Base-by-base conservation (phyloP, 2,113 vertebrate species). In the Grallaria varia region DNA sequence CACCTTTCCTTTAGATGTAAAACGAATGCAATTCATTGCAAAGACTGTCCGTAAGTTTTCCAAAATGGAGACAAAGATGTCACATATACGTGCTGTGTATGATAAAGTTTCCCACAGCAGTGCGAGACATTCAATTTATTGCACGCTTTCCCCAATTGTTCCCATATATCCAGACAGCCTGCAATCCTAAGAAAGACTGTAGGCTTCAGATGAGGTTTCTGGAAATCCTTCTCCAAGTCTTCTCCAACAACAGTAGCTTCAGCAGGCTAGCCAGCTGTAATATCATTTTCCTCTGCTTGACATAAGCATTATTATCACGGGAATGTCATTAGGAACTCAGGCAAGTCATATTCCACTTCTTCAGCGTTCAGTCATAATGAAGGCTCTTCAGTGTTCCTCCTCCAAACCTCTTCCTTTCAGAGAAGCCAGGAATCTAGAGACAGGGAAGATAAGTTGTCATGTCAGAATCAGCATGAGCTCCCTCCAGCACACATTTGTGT, bases 371-470 rank as follows among this genome's bases (percentile, higher is more conserved):
- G 53, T 99, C 99, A 84, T 99, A 99, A 97, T 99, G 99, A 93
- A 99, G 97, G 95, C 89, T 99, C 97, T 99, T 99, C 88, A 99
- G 96, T 9, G 98, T 97, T 79, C 97, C 98, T 93, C 97, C 97
- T 82, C 97, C 97, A 98, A 99, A 99, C 45, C 99, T 98, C 85
- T 99, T 99, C 81, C 99, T 98, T 97, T 99, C 99, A 68, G 99
- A 97, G 97, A 99, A 99, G 90, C 98, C 98, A 13, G 98, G 96
- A 97, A 99, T 98, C 99, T 99, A 98, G 42, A 95, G 80, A 95
- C 27, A 96, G 68, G 89, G 96, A 97, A 94, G 58, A 93, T 22
- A 94, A 90, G 64, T 15, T 19, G 0, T 49, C 80, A 82, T 10
- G 16, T 94, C 72, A 95, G 59, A 85, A 95, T 52, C 27, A 84